These are phyloP conservation scores for Tethea ocularis DNA, from an alignment of 2,888 invertebrate species.

Conservation along the genomic window DNA sequence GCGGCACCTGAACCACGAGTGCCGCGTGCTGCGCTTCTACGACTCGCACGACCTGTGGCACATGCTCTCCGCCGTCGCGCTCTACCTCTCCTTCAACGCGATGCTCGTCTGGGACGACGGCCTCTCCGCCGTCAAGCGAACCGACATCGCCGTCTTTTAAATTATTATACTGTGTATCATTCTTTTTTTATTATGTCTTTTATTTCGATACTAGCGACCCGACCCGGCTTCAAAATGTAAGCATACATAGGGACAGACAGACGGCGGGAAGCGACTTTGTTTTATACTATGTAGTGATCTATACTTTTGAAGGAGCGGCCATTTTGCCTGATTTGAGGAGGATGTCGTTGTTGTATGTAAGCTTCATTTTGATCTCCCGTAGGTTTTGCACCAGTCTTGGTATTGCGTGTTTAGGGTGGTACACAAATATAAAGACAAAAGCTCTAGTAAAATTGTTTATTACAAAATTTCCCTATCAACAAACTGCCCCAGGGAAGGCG, in stretches of 20 bases:
- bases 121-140: constrained; percentile 87
- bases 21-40: constrained; percentile 85
- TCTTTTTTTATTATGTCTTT: background rate
- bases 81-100: constrained; percentile 93
- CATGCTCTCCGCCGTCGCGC: constrained; percentile 91
- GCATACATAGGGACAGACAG: too few relatives aligned
- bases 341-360: too few relatives aligned
- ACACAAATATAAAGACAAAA: background rate
- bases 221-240: too few relatives aligned
- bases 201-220: background rate
- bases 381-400: background rate
- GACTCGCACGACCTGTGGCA: constrained; percentile 96
- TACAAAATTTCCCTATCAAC: constrained; percentile 7
- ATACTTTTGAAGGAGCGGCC: too few relatives aligned
- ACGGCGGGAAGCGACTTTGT: too few relatives aligned
- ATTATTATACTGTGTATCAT: background rate
- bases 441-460: constrained; percentile 9
- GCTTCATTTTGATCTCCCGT: too few relatives aligned
- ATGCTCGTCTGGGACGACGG: constrained; percentile 94
- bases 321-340: too few relatives aligned
- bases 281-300: too few relatives aligned
- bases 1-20: constrained; percentile 79
- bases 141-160: constrained; percentile 91
- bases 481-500: background rate
- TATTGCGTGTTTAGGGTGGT: too few relatives aligned